These are phyloP conservation scores for Chloropsis cyanopogon DNA, from an alignment of 2,113 vertebrate genomes.

Conservation along the genomic window DNA sequence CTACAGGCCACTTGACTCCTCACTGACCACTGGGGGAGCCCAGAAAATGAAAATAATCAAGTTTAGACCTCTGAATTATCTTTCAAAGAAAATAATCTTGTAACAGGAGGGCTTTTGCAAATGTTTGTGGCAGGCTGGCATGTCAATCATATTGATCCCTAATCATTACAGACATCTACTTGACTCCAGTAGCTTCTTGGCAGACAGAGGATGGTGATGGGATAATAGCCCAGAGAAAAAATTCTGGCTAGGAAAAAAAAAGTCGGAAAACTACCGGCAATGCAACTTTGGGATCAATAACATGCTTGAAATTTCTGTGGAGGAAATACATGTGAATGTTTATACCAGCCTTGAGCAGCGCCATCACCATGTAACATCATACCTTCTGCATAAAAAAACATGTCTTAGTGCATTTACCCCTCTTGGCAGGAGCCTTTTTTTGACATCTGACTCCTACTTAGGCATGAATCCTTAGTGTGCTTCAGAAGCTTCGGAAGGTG, in stretches of 20 bases:
- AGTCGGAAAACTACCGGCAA: not conserved
- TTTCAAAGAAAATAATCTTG: not conserved
- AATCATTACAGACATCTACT: not conserved
- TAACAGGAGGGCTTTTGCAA: not conserved
- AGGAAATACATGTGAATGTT: fast-evolving
- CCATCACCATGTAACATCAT: too few species aligned
- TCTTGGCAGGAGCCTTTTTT: not conserved
- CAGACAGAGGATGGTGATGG: not conserved
- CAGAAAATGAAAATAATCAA: not conserved
- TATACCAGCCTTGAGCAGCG: not conserved
- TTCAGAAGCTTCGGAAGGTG: not conserved
- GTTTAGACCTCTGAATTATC: not conserved
- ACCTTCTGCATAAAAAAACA: not conserved
- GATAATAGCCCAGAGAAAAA: not conserved
- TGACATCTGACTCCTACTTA: not conserved
- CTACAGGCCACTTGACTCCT: not conserved
- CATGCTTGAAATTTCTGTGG: not conserved
- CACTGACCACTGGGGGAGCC: not conserved
- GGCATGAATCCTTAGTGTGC: not conserved
- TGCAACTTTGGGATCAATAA: not conserved
- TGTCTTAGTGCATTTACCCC: not conserved
- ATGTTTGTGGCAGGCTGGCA: not conserved
- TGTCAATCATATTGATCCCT: not conserved
- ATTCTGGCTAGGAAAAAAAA: not conserved
- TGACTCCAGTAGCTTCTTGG: not conserved